Evolutionary conservation across 2,797 vertebrate genomes (phyloP), one percentile per base, ranked within the genome.

Genomic region (Xiphophorus birchmanni): DNA sequence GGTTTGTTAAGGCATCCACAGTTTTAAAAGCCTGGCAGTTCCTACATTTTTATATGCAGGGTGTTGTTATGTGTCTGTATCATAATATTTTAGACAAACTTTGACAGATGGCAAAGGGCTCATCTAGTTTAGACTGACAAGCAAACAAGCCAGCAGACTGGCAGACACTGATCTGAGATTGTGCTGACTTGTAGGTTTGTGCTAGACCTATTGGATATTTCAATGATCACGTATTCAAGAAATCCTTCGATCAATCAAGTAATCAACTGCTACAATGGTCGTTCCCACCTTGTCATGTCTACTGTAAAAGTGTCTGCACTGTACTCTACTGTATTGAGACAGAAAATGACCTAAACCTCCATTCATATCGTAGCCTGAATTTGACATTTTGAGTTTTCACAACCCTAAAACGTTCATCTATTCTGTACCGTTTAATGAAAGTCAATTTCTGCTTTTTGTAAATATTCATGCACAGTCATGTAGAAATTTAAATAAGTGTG

Each of bases 21-120:
- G 18, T 67, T 67, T 67, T 65, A 37, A 37, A 65, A 37, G 60
- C 15, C 1, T 4, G 60, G 35, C 63, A 37, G 35, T 42, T 69
- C 26, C 37, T 71, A 13, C 4, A 11, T 40, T 10, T 40, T 4
- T 71, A 26, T 40, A 9, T 40, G 65, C 7, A 42, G 65, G 65
- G 10, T 42, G 60, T 8, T 63, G 13, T 32, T 60, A 5, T 35
- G 60, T 35, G 65, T 42, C 1, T 42, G 4, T 69, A 26, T 69
- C 3, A 42, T 42, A 23, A 42, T 23, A 42, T 69, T 42, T 69
- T 44, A 42, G 23, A 45, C 56, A 45, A 21, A 26, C 21, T 77
- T 48, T 84, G 79, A 88, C 89, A 85, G 83, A 87, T 83, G 89
- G 79, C 65, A 42, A 42, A 56, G n/a, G 67, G 77, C 83, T 79